Evolutionary conservation across 2,888 invertebrate genomes (phyloP).

Genomic region (Clostera curtula): DNA sequence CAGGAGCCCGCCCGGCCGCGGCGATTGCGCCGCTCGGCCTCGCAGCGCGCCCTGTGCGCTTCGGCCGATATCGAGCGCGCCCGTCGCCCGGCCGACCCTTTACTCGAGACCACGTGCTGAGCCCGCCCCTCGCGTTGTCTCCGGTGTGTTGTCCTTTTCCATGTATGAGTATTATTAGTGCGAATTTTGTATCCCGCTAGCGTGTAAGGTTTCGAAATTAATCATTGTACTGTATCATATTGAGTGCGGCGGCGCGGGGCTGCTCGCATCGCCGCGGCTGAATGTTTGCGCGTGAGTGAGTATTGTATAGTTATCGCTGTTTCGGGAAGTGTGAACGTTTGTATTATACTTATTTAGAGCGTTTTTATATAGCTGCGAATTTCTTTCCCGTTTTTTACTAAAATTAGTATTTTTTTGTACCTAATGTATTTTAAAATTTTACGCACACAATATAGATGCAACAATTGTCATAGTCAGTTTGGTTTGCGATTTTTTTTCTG

Average conservation of each 20-base stretch:
- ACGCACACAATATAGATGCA: conserved; percentile 37
- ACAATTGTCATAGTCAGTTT: conserved; percentile 27
- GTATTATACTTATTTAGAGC: conserved; percentile 57
- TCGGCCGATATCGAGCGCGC: conserved; percentile 20
- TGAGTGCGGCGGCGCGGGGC: conserved; percentile 23
- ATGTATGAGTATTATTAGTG: conserved; percentile 67
- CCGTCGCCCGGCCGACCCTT: conserved; percentile 39
- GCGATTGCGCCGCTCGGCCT: conserved; percentile 26
- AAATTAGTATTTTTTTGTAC: conserved; percentile 9
- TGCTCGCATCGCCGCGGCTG: conserved; percentile 38
- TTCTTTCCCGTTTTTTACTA: conserved; percentile 11
- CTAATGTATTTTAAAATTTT: conserved; percentile 11
- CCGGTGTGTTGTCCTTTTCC: conserved; percentile 33
- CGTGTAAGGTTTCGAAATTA: conserved; percentile 64
- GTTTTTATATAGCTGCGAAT: too few relatives aligned
- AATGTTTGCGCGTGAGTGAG: conserved; percentile 43
- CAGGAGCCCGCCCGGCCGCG: conserved; percentile 17
- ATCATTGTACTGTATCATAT: conserved; percentile 56
- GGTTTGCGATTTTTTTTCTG: conserved; percentile 10
- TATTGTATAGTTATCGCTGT: conserved; percentile 47
- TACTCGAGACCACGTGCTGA: conserved; percentile 64
- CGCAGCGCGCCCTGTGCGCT: conserved; percentile 34
- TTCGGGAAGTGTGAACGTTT: too few relatives aligned
- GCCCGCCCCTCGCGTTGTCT: conserved; percentile 20
- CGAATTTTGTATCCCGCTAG: conserved; percentile 69